phyloP scores from a whole-genome alignment of 2,888 invertebrate genomes.

The Deilephila elpenor region DNA sequence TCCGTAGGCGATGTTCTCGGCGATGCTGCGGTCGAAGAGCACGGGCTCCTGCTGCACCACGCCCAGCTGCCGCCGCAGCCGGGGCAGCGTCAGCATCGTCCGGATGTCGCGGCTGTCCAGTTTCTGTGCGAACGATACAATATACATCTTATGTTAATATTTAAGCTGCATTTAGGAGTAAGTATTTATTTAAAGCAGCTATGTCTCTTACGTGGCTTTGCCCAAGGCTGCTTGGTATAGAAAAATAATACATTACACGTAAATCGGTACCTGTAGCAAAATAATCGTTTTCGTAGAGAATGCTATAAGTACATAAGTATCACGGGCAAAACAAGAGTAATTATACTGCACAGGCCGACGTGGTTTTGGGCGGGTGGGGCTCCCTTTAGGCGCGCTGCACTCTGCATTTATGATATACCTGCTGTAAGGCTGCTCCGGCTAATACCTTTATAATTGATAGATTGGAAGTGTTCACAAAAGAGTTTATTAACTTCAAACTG shows the following conservation, averaged over 20 bases:
- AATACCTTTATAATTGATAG: background rate
- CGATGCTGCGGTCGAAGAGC: constrained; percentile 92
- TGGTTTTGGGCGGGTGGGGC: too few species aligned
- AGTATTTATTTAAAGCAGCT: too few species aligned
- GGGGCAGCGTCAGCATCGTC: constrained; percentile 85
- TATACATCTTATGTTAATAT: background rate
- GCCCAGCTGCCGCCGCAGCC: constrained; percentile 89
- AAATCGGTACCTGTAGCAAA: too few species aligned
- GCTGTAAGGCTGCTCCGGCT: background rate
- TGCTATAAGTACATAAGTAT: too few species aligned
- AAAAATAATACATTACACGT: too few species aligned
- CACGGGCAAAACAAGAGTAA: too few species aligned
- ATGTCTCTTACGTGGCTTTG: too few species aligned
- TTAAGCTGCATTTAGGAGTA: too few species aligned
- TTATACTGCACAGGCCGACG: too few species aligned
- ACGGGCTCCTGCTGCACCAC: constrained; percentile 94
- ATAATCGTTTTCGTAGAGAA: too few species aligned
- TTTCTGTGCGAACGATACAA: constrained; percentile 56
- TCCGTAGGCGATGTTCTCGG: constrained; percentile 94
- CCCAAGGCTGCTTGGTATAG: too few species aligned
- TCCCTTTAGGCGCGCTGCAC: background rate
- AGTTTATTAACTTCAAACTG: background rate
- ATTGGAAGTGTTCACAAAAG: background rate
- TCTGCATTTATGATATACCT: background rate
- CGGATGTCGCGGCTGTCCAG: constrained; percentile 85